Evolutionary conservation across 2,888 invertebrate species (phyloP), one percentile per base, ranked within the genome.

Genomic region (Morinoia aosen): DNA sequence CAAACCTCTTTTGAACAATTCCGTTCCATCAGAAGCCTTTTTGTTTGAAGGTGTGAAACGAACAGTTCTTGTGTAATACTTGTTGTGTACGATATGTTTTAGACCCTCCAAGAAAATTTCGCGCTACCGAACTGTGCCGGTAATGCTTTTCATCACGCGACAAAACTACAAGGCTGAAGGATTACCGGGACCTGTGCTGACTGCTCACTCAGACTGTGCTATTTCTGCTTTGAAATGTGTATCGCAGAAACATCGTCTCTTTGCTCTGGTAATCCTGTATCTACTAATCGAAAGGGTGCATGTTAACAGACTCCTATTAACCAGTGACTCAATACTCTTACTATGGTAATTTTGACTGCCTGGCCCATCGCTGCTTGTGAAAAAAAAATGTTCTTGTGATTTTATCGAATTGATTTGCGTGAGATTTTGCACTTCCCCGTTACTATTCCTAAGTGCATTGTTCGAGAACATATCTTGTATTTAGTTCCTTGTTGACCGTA

Each of bases 401-500:
- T 76, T 76, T 76, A 10, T 76, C 7, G 25, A 76, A 76, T 76
- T 76, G 76, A 33, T 33, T 76, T 16, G 25, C 90, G 39, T 93
- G 57, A 57, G 39, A 33, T 48, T 93, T 57, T 56, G 93, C 93
- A 57, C 57, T 57, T 93, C 57, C 93, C 57, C 93, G 93, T 57
- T 48, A 57, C 93, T 33, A 33, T 57, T 57, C 57, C 93, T 57
- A 93, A 93, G 93, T 93, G 93, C 93, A 93, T 57, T 93, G 93
- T 57, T 93, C 57, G 12, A 93, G 57, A 93, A 93, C 93, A 93
- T 93, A 93, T 93, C 93, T 93, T 93, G 57, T 93, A 93, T 57
- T 93, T 57, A 93, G 93, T 93, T 93, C n/a, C 93, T 93, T 93
- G 93, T 93, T 93, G 57, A 33, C 93, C 48, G 57, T 93, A 93